Percentiles rank a stretch among this genome's conserved stretches.
These are phyloP conservation scores for Myiotriccus ornatus DNA, from an alignment of 2,797 vertebrate genomes.

Conservation along the genomic window DNA sequence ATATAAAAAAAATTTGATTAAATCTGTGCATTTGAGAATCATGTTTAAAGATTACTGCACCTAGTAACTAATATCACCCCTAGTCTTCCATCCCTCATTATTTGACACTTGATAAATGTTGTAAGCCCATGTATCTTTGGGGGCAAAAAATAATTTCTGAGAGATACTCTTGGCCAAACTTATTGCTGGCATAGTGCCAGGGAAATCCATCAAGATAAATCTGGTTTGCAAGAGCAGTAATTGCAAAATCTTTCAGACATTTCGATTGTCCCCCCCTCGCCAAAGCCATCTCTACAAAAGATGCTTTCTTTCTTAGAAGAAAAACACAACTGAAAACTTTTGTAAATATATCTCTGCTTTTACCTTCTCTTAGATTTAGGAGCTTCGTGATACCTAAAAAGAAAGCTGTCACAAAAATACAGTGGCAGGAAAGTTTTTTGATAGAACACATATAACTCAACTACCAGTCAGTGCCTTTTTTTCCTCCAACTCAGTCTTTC, in stretches of 20 bases:
- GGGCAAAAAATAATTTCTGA: neutral
- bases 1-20: neutral
- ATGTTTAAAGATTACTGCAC: neutral
- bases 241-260: neutral
- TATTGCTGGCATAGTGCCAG: neutral
- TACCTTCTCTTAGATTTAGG: neutral
- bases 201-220: neutral
- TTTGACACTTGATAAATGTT: neutral
- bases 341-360: constrained; percentile 17
- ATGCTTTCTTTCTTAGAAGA: neutral
- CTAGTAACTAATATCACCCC: neutral
- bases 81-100: neutral
- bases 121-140: neutral
- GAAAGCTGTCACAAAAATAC: constrained; percentile 28
- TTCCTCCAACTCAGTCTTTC: neutral
- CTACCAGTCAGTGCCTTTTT: neutral
- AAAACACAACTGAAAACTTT: neutral
- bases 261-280: neutral
- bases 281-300: neutral
- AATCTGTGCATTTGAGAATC: neutral
- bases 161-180: neutral
- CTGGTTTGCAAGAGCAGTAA: neutral
- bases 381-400: neutral
- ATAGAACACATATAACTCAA: neutral
- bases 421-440: neutral